Conservation (phyloP, 2,797 vertebrate species). For the Ctenopoma kingsleyae region DNA sequence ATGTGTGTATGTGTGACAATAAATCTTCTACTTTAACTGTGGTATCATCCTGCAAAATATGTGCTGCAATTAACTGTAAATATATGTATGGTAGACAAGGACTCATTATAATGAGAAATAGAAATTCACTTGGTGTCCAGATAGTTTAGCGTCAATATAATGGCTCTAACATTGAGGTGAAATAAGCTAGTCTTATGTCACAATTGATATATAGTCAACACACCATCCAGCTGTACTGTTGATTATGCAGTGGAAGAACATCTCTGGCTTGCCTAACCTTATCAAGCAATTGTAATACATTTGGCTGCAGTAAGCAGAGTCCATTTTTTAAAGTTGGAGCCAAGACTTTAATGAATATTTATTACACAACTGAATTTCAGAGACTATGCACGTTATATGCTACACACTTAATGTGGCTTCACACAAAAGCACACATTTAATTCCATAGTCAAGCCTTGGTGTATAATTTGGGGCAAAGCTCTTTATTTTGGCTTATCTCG, state of each 20-base stretch:
- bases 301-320: neutral
- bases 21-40: neutral
- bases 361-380: no score
- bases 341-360: neutral
- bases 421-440: neutral
- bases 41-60: neutral
- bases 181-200: conserved; percentile 7
- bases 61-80: conserved; percentile 3
- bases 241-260: neutral
- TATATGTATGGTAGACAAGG: neutral
- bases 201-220: conserved; percentile 2
- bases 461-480: neutral
- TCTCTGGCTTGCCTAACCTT: neutral
- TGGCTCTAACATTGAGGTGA: neutral
- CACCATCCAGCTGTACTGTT: neutral
- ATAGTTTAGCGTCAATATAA: neutral
- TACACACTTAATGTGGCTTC: neutral
- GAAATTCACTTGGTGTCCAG: neutral
- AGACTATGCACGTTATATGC: no score
- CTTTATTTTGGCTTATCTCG: neutral
- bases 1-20: no score
- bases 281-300: neutral
- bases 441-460: neutral
- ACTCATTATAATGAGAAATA: neutral
- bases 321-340: neutral